Base-by-base conservation (phyloP, 2,888 invertebrate genomes). In the Celastrina argiolus region DNA sequence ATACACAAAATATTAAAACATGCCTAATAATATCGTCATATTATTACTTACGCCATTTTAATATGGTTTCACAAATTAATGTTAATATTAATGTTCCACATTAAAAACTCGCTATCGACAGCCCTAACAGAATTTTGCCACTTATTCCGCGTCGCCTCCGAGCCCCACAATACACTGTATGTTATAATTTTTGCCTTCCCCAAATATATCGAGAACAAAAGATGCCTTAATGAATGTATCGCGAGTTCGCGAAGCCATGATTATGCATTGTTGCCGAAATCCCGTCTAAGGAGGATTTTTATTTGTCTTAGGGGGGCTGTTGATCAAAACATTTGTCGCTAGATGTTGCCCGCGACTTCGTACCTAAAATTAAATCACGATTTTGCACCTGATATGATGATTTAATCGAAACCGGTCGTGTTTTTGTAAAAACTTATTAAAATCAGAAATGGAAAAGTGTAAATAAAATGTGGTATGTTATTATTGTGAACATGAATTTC, bases 111-210 rank as follows among this genome's bases (percentile, higher is more conserved):
- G 3, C 0, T 0, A 14, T 63, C 66, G 77, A 1, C 83, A 87
- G 58, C 88, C 88, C 87, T 88, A 75, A 26, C 68, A 74, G 79
- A 80, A 79, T 74, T 75, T 74, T 77, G 80, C 81, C 84, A 87
- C 86, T 86, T 87, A 86, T 84, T 82, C 84, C 83, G 76, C 83
- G 79, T 78, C 83, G 80, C 77, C 80, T 79, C 79, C 75, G 74
- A 71, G 72, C 70, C 69, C 76, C 82, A 87, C 88, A 87, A 87
- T 85, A 81, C 78, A 83, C 82, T 82, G 88, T 88, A 88, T 88
- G 89, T 90, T 88, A 89, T 88, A 91, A 90, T 90, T 91, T 91
- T 89, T 89, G 88, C 85, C 82, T 83, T 82, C 85, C 86, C 85
- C 83, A 84, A 84, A 88, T 87, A 84, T 84, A 86, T 87, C 78